phyloP scores from a whole-genome alignment of 2,888 invertebrate species.

The Agrilus mali region DNA sequence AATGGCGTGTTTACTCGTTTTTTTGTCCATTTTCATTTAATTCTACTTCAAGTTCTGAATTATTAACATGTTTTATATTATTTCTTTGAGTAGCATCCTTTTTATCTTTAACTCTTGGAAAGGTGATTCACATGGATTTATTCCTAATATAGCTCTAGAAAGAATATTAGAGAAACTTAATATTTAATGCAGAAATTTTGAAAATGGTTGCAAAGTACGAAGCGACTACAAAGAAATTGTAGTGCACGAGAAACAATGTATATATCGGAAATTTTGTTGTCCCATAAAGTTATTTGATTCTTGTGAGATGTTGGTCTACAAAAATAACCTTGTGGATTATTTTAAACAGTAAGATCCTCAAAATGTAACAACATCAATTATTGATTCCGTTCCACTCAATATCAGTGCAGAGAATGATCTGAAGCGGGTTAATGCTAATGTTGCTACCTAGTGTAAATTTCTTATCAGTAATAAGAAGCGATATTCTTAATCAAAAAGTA shows the following conservation, averaged over 20 bases:
- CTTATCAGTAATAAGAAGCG: constrained; percentile 19
- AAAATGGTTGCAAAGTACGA: constrained; percentile 19
- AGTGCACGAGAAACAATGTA: constrained; percentile 18
- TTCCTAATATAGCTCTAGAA: constrained; percentile 17
- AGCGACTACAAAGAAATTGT: constrained; percentile 13
- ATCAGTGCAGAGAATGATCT: constrained; percentile 16
- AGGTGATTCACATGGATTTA: constrained; percentile 5
- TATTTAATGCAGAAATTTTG: constrained; percentile 21
- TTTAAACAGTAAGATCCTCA: constrained; percentile 21
- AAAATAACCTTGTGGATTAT: constrained; percentile 20
- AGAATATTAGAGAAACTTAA: constrained; percentile 16
- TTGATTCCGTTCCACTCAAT: constrained; percentile 20
- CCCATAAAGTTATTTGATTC: constrained; percentile 13
- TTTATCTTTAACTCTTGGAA: constrained; percentile 20
- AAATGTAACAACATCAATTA: constrained; percentile 19
- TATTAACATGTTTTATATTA: too few relatives aligned
- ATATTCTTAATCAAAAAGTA: constrained; percentile 2
- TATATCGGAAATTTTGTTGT: constrained; percentile 18
- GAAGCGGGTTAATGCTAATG: constrained; percentile 20
- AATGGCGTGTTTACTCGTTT: too few relatives aligned
- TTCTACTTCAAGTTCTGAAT: too few relatives aligned
- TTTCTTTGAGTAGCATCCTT: too few relatives aligned
- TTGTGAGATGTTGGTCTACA: constrained; percentile 20
- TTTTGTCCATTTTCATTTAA: too few relatives aligned
- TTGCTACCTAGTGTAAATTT: constrained; percentile 20